These are phyloP conservation scores for Littorina saxatilis DNA, from an alignment of 1,140 invertebrate species.

Conservation along the genomic window DNA sequence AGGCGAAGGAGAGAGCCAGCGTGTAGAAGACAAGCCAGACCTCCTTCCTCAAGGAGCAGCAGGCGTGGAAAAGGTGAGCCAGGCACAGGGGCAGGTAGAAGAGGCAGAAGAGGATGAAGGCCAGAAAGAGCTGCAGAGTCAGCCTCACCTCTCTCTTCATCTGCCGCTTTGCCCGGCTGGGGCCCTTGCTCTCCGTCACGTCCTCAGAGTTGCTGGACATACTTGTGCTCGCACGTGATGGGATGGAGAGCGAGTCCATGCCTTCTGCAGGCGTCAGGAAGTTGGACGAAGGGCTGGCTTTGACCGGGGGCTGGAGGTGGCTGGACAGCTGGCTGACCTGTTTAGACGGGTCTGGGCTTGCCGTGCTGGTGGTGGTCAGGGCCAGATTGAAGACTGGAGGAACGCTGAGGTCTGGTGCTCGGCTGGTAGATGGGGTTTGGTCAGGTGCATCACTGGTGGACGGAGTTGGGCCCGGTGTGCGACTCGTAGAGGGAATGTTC, in stretches of 20 bases:
- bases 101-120: constrained; percentile 32
- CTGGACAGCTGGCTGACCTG: background rate
- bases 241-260: background rate
- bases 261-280: background rate
- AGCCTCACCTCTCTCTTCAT: constrained; percentile 30
- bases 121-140: constrained; percentile 32
- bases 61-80: constrained; percentile 9
- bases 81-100: constrained; percentile 34
- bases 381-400: background rate
- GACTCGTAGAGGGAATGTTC: constrained; percentile 17
- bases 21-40: constrained; percentile 36
- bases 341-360: background rate
- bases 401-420: background rate
- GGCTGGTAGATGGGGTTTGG: background rate
- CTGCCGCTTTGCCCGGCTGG: background rate
- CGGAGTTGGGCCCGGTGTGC: too few species aligned
- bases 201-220: background rate
- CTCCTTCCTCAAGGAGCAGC: background rate
- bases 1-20: constrained; percentile 27
- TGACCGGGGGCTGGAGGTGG: background rate
- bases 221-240: background rate
- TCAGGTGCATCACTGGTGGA: constrained; percentile 4
- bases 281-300: background rate
- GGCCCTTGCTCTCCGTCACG: background rate
- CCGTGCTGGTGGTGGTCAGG: background rate